Evolutionary conservation across 2,797 vertebrate species (phyloP).

Genomic region (Acestrorhynchus altus): DNA sequence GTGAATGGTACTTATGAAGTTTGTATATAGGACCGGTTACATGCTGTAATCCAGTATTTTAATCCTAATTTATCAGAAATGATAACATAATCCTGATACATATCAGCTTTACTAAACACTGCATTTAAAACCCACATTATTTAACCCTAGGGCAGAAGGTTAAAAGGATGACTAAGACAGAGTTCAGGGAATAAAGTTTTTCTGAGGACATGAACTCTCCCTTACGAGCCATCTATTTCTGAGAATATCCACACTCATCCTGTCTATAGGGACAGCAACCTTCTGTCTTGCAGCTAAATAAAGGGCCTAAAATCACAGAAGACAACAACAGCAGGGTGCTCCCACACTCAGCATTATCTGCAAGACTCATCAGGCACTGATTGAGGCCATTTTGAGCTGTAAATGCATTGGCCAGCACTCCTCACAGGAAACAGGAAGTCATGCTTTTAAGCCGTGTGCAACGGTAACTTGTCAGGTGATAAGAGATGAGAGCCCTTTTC

Average conservation of each 20-base stretch:
- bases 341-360: slow-evolving; percentile 63
- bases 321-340: slow-evolving; percentile 29
- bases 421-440: slow-evolving; percentile 83
- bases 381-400: slow-evolving; percentile 70
- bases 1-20: no score
- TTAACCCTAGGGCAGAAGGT: slow-evolving; percentile 44
- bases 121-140: background rate
- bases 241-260: slow-evolving; percentile 52
- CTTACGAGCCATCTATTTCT: slow-evolving; percentile 30
- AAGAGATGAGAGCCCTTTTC: slow-evolving; percentile 52
- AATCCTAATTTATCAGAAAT: no score
- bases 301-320: slow-evolving; percentile 49
- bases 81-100: no score
- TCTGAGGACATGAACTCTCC: slow-evolving; percentile 17
- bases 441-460: slow-evolving; percentile 74
- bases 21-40: no score
- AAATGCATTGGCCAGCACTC: slow-evolving; percentile 75
- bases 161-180: slow-evolving; percentile 35
- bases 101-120: no score
- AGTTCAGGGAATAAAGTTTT: slow-evolving; percentile 19
- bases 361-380: slow-evolving; percentile 69
- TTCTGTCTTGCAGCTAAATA: slow-evolving; percentile 42
- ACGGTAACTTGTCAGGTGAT: slow-evolving; percentile 74
- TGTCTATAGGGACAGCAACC: slow-evolving; percentile 11
- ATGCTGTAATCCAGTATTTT: no score